Evolutionary conservation across 2,113 vertebrate species (phyloP).

Genomic region (Actenoides lindsayi): DNA sequence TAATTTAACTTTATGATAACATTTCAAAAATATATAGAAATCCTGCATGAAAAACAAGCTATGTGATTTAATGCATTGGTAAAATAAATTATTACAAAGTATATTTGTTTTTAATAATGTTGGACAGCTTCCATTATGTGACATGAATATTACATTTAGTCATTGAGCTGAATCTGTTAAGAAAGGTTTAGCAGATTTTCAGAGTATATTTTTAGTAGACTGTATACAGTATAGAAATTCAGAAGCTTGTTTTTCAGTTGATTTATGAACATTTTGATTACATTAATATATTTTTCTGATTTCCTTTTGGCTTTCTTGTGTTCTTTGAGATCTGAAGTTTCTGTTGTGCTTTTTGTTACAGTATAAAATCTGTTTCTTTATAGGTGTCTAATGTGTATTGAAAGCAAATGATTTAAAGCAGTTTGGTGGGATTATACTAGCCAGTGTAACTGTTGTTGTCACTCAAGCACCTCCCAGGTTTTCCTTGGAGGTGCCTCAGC

Average conservation of each 20-base stretch:
- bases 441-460: background rate
- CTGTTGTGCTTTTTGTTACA: background rate
- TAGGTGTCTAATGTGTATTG: background rate
- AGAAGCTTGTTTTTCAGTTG: background rate
- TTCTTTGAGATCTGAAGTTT: background rate
- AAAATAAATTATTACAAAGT: constrained; percentile 16
- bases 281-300: background rate
- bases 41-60: background rate
- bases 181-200: background rate
- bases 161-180: constrained; percentile 4
- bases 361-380: background rate
- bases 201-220: background rate
- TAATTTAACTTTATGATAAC: background rate
- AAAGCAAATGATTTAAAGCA: background rate
- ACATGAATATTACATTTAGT: background rate
- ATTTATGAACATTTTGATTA: background rate
- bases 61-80: background rate
- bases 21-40: background rate
- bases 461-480: background rate
- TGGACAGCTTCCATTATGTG: background rate
- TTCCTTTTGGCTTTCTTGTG: background rate
- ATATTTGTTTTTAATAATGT: constrained; percentile 37
- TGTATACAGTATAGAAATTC: background rate
- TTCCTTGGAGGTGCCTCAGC: background rate
- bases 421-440: background rate